Conservation (phyloP, 1,140 invertebrate genomes). For the Bemisia tabaci region DNA sequence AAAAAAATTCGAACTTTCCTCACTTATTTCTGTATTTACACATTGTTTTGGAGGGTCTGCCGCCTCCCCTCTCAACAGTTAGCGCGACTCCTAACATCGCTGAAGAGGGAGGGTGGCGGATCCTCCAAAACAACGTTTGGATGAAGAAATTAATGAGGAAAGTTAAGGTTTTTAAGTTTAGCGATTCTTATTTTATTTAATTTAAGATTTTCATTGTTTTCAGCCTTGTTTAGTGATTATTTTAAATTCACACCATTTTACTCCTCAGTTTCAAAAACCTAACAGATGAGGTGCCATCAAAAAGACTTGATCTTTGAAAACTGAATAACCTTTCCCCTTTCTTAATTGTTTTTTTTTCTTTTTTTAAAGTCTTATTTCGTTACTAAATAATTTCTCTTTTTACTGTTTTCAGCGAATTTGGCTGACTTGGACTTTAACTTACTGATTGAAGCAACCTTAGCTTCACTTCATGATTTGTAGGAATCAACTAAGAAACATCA, state of each 20-base stretch:
- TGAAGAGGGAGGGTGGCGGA: too few relatives aligned
- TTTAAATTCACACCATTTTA: constrained; percentile 9
- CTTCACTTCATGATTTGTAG: constrained; percentile 40
- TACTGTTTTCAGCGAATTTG: constrained; percentile 44
- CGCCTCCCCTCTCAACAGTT: too few relatives aligned
- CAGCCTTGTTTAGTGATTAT: constrained; percentile 1
- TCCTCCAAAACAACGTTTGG: too few relatives aligned
- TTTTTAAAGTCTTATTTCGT: not conserved
- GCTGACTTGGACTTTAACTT: constrained; percentile 67
- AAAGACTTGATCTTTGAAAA: constrained; percentile 13
- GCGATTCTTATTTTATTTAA: too few relatives aligned
- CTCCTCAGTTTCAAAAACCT: constrained; percentile 5
- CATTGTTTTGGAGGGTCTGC: too few relatives aligned
- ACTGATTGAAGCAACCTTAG: constrained; percentile 61
- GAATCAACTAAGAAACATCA: not conserved
- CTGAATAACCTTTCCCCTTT: not conserved
- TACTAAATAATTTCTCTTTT: constrained; percentile 6
- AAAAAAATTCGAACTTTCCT: too few relatives aligned
- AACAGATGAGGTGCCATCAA: constrained; percentile 6
- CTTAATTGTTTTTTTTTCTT: not conserved
- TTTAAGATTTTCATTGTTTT: constrained; percentile 6
- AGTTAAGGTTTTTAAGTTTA: too few relatives aligned
- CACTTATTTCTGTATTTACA: too few relatives aligned
- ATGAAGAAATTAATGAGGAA: too few relatives aligned
- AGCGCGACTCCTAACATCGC: too few relatives aligned